Evolutionary conservation across 2,888 invertebrate genomes (phyloP), one percentile per base, ranked within the genome.

Genomic region (Apodemia zela): DNA sequence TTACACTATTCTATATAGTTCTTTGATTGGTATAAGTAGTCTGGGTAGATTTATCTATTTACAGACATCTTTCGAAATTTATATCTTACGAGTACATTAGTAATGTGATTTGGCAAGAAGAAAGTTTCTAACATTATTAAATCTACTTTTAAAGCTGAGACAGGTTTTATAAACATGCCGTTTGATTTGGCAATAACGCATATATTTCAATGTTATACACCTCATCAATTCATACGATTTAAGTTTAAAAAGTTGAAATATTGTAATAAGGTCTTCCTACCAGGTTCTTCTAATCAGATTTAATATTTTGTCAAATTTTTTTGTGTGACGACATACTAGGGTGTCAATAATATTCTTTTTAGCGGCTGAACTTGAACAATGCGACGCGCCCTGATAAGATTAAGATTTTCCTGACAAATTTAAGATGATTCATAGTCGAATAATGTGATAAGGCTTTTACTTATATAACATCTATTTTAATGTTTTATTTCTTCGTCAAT

Each of bases 51-150:
- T 47, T 17, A 17, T 0, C n/a, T 45, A 45, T 45, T 45, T 45
- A 45, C 6, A 45, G 13, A 15, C 13, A 42, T 10, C 11, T 10
- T 13, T 38, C 3, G 11, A 11, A 13, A 45, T 45, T n/a, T 45
- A 7, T 47, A 8, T 7, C 47, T 45, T 21, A 21, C n/a, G n/a
- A n/a, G n/a, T 45, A 45, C n/a, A 45, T 15, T 42, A 45, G 7
- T n/a, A 45, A 45, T n/a, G n/a, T 45, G n/a, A n/a, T n/a, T 45
- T n/a, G 45, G 45, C 45, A 45, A 45, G 45, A 45, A 45, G 45
- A 45, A 45, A 45, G n/a, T 45, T 45, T 6, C 15, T 45, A 45
- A n/a, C 17, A 15, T 45, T 4, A 45, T n/a, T 45, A 45, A 45
- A n/a, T 45, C 45, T 45, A 45, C 7, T 45, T 17, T 45, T 45